A percentile compares a stretch with the other conserved stretches of the same genome.
These are phyloP conservation scores for Epizoanthus ramosus DNA, from an alignment of 92 coral and sea anemone genomes.

Conservation along the genomic window DNA sequence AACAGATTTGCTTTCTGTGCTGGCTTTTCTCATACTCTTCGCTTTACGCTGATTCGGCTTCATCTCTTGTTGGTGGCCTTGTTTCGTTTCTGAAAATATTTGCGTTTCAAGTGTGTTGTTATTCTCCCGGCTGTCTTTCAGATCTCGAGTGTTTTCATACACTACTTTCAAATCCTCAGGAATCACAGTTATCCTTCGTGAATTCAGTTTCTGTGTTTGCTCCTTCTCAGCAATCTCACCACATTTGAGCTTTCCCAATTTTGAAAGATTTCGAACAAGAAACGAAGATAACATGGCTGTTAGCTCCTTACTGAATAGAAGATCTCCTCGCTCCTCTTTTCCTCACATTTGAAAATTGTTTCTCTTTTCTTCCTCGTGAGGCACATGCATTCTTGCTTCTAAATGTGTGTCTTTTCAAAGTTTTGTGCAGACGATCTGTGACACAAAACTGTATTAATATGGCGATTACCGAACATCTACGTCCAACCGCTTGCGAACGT, in stretches of 20 bases:
- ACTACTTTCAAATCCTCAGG: conserved; percentile 31
- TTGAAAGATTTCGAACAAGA: conserved; percentile 22
- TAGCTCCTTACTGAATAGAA: neutral
- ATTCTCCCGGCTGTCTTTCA: neutral
- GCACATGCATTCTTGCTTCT: too few relatives aligned
- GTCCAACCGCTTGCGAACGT: too few relatives aligned
- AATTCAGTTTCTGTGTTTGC: neutral
- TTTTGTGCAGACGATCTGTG: too few relatives aligned
- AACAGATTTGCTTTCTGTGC: neutral
- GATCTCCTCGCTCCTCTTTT: neutral
- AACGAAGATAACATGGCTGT: conserved; percentile 17
- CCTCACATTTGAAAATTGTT: neutral
- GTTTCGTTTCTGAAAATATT: neutral
- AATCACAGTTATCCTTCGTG: conserved; percentile 20
- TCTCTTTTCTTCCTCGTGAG: neutral
- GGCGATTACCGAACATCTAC: too few relatives aligned
- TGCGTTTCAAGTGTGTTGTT: neutral
- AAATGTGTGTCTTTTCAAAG: too few relatives aligned
- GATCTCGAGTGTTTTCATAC: neutral
- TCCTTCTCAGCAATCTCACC: neutral
- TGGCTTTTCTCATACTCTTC: neutral
- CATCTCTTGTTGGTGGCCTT: neutral
- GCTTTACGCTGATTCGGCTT: neutral
- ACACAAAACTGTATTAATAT: too few relatives aligned
- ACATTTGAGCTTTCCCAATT: conserved; percentile 12